Evolutionary conservation across 2,113 vertebrate species (phyloP), one percentile per base, ranked within the genome.

Genomic region (Chamaetylas fuelleborni): DNA sequence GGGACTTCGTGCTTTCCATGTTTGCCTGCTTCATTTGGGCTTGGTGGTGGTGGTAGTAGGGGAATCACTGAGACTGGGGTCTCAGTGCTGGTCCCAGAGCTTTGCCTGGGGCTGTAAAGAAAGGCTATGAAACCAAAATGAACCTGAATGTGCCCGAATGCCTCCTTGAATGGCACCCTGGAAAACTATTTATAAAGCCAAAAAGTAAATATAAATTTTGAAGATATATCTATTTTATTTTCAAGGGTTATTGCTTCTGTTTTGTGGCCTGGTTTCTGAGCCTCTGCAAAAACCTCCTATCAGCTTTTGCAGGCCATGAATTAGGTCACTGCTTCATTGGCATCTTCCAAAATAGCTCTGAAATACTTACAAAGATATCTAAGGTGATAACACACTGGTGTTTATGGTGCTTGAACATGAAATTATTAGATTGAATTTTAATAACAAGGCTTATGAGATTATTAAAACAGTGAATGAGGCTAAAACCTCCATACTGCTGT

Each of bases 261-360:
- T 78, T 88, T 6, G 2, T 88, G 53, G 47, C 71, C 92, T 88
- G 19, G 11, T 93, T 95, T 92, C 84, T 85, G 31, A 89, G 33
- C 43, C 19, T 53, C 48, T 84, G 33, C 56, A 90, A 73, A 73
- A 77, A 56, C 54, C 4, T 86, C 31, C 72, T 28, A 36, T 88
- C 79, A 92, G 85, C 54, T 88, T 92, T 90, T 48, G 53, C 60
- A 92, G 43, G 15, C 72, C 51, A 66, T 3, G 5, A 94, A 86
- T 92, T 86, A 92, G 94, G 85, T 90, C 90, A 73, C 51, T 82
- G 71, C 86, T 86, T 92, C 64, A 70, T 22, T 94, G 87, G 51
- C 71, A 65, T 85, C 58, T 81, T 95, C 67, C 50, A 91, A 87
- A 91, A 90, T 88, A 90, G 57, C 62, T 85, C 78, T 65, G 62